These are phyloP conservation scores for Plagodis pulveraria DNA, from an alignment of 2,888 invertebrate genomes.

Conservation along the genomic window DNA sequence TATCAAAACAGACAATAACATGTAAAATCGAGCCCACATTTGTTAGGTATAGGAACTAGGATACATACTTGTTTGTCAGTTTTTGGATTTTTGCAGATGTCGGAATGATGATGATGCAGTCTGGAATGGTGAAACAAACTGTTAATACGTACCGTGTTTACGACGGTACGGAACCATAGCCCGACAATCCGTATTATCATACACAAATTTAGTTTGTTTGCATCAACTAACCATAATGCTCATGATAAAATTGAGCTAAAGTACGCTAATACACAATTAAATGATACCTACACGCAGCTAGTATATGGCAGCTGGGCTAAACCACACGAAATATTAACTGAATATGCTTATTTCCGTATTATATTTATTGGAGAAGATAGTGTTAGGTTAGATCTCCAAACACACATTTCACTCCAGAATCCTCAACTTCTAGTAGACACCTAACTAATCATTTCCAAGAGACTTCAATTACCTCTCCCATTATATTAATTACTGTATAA, in stretches of 20 bases:
- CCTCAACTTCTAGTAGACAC: conserved; percentile 32
- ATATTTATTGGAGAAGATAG: conserved; percentile 39
- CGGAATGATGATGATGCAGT: conserved; percentile 98
- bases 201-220: conserved; percentile 80
- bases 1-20: conserved; percentile 54
- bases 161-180: conserved; percentile 91
- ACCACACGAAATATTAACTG: conserved; percentile 69
- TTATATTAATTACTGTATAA: conserved; percentile 5
- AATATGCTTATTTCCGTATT: conserved; percentile 52
- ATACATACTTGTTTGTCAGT: conserved; percentile 80
- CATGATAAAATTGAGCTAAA: conserved; percentile 73
- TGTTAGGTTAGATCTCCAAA: conserved; percentile 45
- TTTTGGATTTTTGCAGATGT: conserved; percentile 94
- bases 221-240: conserved; percentile 80
- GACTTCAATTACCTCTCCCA: conserved; percentile 31
- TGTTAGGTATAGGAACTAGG: conserved; percentile 55
- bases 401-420: conserved; percentile 55
- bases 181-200: conserved; percentile 72
- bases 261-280: conserved; percentile 78
- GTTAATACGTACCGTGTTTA: conserved; percentile 90
- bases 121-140: conserved; percentile 97
- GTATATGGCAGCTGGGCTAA: conserved; percentile 75
- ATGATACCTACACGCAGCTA: conserved; percentile 73
- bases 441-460: conserved; percentile 28
- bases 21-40: conserved; percentile 44